Evolutionary conservation across 2,797 vertebrate species (phyloP).

Genomic region (Hyperoplus lanceolatus): DNA sequence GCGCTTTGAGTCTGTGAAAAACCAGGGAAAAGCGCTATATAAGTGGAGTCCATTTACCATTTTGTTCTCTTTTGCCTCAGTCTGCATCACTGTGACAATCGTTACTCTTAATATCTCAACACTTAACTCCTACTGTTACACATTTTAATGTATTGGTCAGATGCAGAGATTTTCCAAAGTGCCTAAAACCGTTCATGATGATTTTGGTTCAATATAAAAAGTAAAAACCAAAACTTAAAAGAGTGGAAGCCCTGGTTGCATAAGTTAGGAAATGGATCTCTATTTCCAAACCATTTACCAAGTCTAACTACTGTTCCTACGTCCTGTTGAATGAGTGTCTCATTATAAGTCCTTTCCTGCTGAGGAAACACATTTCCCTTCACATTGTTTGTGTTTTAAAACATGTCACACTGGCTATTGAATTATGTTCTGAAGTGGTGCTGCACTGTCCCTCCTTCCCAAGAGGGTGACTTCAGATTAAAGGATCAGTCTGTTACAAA

Average conservation of each 20-base stretch:
- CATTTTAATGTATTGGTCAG: neutral
- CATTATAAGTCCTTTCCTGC: slow-evolving; percentile 20
- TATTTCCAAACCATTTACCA: neutral
- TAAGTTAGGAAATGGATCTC: neutral
- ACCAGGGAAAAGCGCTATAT: no score
- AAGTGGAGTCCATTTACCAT: no score
- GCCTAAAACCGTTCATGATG: neutral
- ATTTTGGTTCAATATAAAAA: neutral
- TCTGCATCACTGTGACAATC: neutral
- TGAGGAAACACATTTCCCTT: slow-evolving; percentile 15
- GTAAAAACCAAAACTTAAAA: neutral
- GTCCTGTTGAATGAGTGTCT: slow-evolving; percentile 20
- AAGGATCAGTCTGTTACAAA: neutral
- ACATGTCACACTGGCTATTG: neutral
- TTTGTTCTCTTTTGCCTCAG: no score
- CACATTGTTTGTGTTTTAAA: slow-evolving; percentile 1
- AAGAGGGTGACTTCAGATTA: neutral
- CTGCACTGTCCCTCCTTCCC: neutral
- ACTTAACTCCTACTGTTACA: neutral
- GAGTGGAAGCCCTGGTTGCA: neutral
- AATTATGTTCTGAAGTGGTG: neutral
- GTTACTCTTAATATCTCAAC: neutral
- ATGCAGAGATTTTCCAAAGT: neutral
- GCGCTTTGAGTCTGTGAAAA: no score
- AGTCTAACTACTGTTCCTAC: neutral